These are phyloP conservation scores for Augochlora pura DNA, from an alignment of 1,140 invertebrate genomes.

Conservation along the genomic window DNA sequence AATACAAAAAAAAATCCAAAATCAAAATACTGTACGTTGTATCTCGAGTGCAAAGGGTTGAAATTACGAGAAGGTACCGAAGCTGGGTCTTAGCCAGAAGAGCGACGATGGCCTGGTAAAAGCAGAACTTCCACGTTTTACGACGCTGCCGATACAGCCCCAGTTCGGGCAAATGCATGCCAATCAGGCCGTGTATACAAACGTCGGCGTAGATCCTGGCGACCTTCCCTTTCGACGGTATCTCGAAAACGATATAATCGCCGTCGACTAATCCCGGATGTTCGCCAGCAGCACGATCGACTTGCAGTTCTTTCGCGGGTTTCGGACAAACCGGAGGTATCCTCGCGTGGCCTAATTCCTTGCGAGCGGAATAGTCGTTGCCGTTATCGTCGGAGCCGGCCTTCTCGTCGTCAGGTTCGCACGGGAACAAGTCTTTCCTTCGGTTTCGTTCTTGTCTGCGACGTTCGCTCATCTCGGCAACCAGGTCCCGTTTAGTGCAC, in stretches of 20 bases:
- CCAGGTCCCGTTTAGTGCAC: constrained; percentile 53
- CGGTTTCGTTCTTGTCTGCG: constrained; percentile 39
- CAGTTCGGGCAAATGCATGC: constrained; percentile 71
- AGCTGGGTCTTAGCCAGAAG: constrained; percentile 73
- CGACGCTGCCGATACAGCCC: constrained; percentile 42
- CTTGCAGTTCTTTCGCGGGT: neutral
- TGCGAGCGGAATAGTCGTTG: constrained; percentile 60
- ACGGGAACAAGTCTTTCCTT: constrained; percentile 54
- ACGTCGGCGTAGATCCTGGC: constrained; percentile 61
- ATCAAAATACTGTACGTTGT: too few relatives aligned
- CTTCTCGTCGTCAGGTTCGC: constrained; percentile 43
- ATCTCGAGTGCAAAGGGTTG: too few relatives aligned
- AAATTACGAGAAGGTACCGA: constrained; percentile 55
- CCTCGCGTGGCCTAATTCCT: constrained; percentile 69
- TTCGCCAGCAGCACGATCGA: constrained; percentile 65
- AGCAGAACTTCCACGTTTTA: constrained; percentile 75
- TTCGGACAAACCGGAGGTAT: constrained; percentile 46
- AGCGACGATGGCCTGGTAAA: constrained; percentile 71
- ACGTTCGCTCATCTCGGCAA: constrained; percentile 18
- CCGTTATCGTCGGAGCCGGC: neutral
- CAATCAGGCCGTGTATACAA: constrained; percentile 67
- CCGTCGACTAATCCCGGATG: constrained; percentile 69
- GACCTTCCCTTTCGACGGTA: constrained; percentile 40
- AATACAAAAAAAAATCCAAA: too few relatives aligned
- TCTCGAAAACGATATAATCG: constrained; percentile 64